Conservation (phyloP, 2,113 vertebrate genomes). For the Trachemys scripta region DNA sequence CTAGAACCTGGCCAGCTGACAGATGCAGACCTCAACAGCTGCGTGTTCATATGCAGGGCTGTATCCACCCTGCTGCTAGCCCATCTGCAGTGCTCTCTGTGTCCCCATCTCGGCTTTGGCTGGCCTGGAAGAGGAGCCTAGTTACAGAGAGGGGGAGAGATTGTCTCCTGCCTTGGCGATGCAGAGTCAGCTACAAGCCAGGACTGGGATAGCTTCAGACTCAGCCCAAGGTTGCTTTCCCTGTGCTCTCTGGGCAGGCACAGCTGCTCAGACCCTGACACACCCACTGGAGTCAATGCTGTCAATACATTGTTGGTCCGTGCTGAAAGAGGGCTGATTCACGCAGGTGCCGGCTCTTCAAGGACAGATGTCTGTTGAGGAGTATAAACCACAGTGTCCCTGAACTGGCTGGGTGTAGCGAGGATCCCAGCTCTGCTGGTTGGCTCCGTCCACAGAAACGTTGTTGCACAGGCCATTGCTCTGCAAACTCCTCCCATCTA, state of each 20-base stretch:
- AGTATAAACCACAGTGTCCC: background rate
- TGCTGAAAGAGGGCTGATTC: background rate
- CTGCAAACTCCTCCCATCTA: background rate
- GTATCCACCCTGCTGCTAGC: background rate
- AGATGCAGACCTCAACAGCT: background rate
- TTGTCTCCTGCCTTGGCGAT: background rate
- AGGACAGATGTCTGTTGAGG: too few species aligned
- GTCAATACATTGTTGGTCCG: background rate
- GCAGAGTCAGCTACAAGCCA: background rate
- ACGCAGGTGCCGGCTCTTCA: background rate
- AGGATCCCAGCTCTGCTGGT: background rate
- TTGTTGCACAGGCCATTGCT: background rate
- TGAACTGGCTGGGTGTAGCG: background rate
- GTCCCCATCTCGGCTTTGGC: background rate
- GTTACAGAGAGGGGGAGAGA: background rate
- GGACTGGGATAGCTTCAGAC: background rate
- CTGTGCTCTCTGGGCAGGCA: background rate
- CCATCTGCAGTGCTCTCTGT: background rate
- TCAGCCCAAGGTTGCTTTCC: background rate
- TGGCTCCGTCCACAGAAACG: background rate
- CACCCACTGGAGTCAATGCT: background rate
- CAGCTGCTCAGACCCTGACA: background rate
- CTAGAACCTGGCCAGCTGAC: background rate
- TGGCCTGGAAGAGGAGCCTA: background rate
- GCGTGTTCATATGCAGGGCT: background rate